phyloP scores from a whole-genome alignment of 1,140 invertebrate genomes.

The Drosophila auraria region DNA sequence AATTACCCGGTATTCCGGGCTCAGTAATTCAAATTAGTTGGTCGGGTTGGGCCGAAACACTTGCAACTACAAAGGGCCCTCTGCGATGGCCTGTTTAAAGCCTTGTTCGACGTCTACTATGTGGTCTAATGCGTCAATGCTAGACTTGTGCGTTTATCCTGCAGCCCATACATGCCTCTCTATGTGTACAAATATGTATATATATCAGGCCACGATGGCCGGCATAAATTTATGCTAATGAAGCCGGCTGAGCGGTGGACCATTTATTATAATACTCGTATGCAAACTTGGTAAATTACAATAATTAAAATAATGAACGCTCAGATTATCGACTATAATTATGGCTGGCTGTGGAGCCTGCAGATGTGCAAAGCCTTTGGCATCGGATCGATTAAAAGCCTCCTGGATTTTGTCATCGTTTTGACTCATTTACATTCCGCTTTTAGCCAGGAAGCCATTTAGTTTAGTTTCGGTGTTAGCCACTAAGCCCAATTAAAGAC shows the following conservation, averaged over 20 bases:
- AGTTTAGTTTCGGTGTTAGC: slow-evolving; percentile 3
- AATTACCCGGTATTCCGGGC: slow-evolving; percentile 60
- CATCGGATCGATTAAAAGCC: slow-evolving; percentile 28
- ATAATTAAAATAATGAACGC: slow-evolving; percentile 84
- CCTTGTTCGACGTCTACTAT: slow-evolving; percentile 43
- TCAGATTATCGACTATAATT: slow-evolving; percentile 80
- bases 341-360: slow-evolving; percentile 35
- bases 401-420: slow-evolving; percentile 39
- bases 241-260: slow-evolving; percentile 55
- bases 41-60: slow-evolving; percentile 15
- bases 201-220: slow-evolving; percentile 15
- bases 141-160: slow-evolving; percentile 42
- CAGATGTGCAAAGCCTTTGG: slow-evolving; percentile 50
- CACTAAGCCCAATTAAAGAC: slow-evolving; percentile 46
- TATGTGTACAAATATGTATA: neutral
- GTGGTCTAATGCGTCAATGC: slow-evolving; percentile 48
- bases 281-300: slow-evolving; percentile 77
- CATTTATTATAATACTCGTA: slow-evolving; percentile 78
- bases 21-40: slow-evolving; percentile 81
- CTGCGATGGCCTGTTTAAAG: slow-evolving; percentile 15
- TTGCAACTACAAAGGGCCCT: slow-evolving; percentile 19
- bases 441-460: slow-evolving; percentile 9
- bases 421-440: slow-evolving; percentile 31
- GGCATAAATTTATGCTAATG: slow-evolving; percentile 69
- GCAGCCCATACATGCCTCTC: slow-evolving; percentile 12